Evolutionary conservation across 2,888 invertebrate species (phyloP), one percentile per base, ranked within the genome.

Genomic region (Drosophila hamatofila): DNA sequence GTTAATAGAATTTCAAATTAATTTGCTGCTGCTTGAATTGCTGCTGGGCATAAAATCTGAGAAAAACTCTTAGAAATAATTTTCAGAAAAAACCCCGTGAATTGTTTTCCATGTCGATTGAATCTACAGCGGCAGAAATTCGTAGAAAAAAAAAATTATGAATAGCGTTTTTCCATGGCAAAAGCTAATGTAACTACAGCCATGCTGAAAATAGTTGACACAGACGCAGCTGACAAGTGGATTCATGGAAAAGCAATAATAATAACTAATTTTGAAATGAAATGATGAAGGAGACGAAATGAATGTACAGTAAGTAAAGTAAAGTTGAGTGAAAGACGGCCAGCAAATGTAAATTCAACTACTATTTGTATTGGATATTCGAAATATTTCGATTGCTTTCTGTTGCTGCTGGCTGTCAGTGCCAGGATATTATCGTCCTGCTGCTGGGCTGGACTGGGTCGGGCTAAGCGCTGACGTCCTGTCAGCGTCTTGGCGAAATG

Each of bases 381-480:
- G 4, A 57, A 57, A n/a, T 25, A 57, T 57, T 57, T 33, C 8
- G 44, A 42, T 41, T 41, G 57, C n/a, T n/a, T 21, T 11, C 44
- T 11, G 42, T 16, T 44, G 44, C 27, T 46, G 21, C 41, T 41
- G 39, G 21, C 23, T 52, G 51, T 52, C 51, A 35, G 51, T 14
- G 39, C 21, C 56, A 56, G 44, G 23, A 57, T 57, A n/a, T 33
- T 25, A 25, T 44, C n/a, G 7, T 46, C 35, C 23, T 25, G 39
- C 5, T 44, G 21, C 30, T 14, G 23, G 35, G 6, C 35, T 35
- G 6, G 30, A 11, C 21, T 42, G 42, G 18, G 41, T 21, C 16
- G 23, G 18, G 59, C 56, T 65, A 58, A 61, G 30, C 62, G 51
- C 59, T 59, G 37, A 56, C 51, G 75, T 61, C 74, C 54, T 55